Evolutionary conservation across 2,888 invertebrate species (phyloP), one percentile per base, ranked within the genome.

Genomic region (Isotomurus palustris): DNA sequence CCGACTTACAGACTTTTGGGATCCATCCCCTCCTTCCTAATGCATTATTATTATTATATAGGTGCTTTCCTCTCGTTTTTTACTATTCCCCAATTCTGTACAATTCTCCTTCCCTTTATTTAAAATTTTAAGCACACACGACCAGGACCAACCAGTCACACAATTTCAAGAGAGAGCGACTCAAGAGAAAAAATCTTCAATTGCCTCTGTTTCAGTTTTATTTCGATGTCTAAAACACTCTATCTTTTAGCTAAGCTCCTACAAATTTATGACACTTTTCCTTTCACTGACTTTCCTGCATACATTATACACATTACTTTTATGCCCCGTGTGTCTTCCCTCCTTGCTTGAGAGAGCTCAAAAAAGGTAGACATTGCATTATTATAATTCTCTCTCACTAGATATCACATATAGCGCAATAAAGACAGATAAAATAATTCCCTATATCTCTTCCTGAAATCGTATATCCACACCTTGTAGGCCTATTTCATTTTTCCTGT

Each of bases 211-310:
- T 10, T 49, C n/a, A n/a, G n/a, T n/a, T n/a, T 35, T 40, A n/a
- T 38, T 51, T 27, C 36, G 24, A 36, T n/a, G 38, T 47, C 35
- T 21, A 38, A 35, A 36, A 45, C 25, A 27, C 4, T 6, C 47
- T 19, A 47, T 28, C 28, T 47, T 28, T 22, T 47, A n/a, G n/a
- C n/a, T 47, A 29, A 27, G 50, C 58, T 58, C 49, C 52, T 54
- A 65, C 65, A 66, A 67, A 70, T 70, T 70, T 70, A 68, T 70
- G 69, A 70, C 68, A 70, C 68, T 70, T 62, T 70, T 70, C 68
- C 69, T 70, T 62, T 64, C 66, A 58, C 62, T 59, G 60, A 62
- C 60, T 61, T 62, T 62, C 58, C 66, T 62, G 68, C 67, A 68
- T 70, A 68, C 70, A 70, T 68, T 70, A 67, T 62, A 61, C 59